Conservation (phyloP, 2,797 vertebrate species). For the Crenichthys baileyi region DNA sequence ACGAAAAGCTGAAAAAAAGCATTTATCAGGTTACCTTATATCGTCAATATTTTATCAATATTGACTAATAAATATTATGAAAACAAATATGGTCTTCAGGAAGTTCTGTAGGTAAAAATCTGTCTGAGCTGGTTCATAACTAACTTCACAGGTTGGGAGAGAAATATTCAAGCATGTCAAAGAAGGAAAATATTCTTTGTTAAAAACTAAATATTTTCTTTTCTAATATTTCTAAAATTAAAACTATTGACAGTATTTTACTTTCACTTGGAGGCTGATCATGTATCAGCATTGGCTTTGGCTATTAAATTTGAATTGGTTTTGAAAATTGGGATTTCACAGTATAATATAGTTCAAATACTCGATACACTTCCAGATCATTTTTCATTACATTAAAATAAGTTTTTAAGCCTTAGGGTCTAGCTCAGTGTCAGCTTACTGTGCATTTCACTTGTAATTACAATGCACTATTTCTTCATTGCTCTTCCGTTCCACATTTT, state of each 20-base stretch:
- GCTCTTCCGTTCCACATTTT: constrained; percentile 7
- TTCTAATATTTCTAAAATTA: neutral
- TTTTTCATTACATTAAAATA: neutral
- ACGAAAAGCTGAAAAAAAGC: neutral
- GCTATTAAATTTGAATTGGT: neutral
- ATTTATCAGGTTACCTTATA: neutral
- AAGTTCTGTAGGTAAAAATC: too few species aligned
- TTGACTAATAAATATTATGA: too few species aligned
- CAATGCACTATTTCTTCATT: neutral
- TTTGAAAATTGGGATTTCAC: neutral
- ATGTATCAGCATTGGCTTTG: neutral
- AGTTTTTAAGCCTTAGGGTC: neutral
- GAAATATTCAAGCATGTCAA: too few species aligned
- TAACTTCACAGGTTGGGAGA: too few species aligned
- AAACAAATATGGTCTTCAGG: too few species aligned
- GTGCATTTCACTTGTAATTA: constrained; percentile 2
- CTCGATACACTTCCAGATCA: neutral
- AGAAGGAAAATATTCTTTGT: too few species aligned
- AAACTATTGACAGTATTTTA: neutral
- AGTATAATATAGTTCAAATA: neutral
- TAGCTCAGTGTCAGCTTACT: neutral
- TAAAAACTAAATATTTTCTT: neutral
- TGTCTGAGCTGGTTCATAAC: too few species aligned
- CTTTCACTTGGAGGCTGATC: neutral
- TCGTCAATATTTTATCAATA: too few species aligned